A percentile compares a stretch with the other conserved stretches of the same genome.
Evolutionary conservation across 1,140 invertebrate genomes (phyloP).

Genomic region (Drosophila navojoa): DNA sequence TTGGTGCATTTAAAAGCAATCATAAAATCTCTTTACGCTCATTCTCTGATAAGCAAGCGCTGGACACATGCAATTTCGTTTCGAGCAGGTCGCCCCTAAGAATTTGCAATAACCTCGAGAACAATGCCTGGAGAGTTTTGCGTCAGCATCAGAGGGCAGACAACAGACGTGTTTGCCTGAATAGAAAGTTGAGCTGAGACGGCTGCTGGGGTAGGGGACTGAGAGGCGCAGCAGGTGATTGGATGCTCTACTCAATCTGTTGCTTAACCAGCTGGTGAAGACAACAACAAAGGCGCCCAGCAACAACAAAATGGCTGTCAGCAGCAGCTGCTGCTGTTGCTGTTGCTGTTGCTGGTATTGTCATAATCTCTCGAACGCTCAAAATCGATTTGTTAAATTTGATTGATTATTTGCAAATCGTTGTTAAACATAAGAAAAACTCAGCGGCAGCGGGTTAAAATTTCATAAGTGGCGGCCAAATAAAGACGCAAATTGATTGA

Average conservation of each 20-base stretch:
- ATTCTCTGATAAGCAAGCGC: constrained; percentile 11
- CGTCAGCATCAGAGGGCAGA: constrained; percentile 39
- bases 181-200: constrained; percentile 5
- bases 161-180: constrained; percentile 5
- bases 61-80: constrained; percentile 59
- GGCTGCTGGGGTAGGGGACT: neutral
- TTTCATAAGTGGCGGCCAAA: constrained; percentile 17
- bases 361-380: constrained; percentile 31
- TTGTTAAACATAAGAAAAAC: constrained; percentile 27
- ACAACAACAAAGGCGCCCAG: too few species aligned
- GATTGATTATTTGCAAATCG: constrained; percentile 54
- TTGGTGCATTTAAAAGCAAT: neutral
- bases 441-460: constrained; percentile 16
- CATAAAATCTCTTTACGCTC: neutral
- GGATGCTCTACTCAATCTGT: constrained; percentile 32
- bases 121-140: constrained; percentile 50
- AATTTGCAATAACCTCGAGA: constrained; percentile 68
- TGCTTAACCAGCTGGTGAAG: constrained; percentile 18
- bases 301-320: constrained; percentile 61
- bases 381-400: constrained; percentile 39
- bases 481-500: constrained; percentile 67
- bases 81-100: constrained; percentile 47
- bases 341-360: constrained; percentile 33
- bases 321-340: constrained; percentile 38
- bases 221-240: neutral